Evolutionary conservation across 2,888 invertebrate species (phyloP).

Genomic region (Drosophila heteroneura): DNA sequence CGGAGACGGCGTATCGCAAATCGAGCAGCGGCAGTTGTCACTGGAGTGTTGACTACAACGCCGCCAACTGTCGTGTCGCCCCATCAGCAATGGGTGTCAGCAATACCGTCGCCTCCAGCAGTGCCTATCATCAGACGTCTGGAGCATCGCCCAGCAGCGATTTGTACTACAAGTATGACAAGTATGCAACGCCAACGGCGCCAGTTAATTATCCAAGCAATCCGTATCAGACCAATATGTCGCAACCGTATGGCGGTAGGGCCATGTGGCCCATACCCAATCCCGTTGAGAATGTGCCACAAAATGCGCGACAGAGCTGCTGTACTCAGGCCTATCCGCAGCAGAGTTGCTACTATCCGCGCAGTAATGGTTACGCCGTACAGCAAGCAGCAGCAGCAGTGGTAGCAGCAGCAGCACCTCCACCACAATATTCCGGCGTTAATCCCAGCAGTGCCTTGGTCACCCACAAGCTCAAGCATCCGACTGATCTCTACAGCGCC

Average conservation of each 20-base stretch:
- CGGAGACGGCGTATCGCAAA: slow-evolving; percentile 68
- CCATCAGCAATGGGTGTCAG: slow-evolving; percentile 20
- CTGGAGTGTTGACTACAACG: slow-evolving; percentile 75
- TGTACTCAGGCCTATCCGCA: slow-evolving; percentile 74
- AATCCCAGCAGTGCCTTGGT: slow-evolving; percentile 22
- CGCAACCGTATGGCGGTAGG: slow-evolving; percentile 56
- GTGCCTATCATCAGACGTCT: slow-evolving; percentile 54
- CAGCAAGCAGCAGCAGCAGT: slow-evolving; percentile 7
- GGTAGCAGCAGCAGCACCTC: slow-evolving; percentile 3
- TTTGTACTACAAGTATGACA: slow-evolving; percentile 74
- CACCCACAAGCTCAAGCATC: slow-evolving; percentile 71
- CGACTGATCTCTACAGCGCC: slow-evolving; percentile 76
- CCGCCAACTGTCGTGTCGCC: slow-evolving; percentile 60
- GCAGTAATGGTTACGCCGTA: slow-evolving; percentile 52
- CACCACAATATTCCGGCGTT: slow-evolving; percentile 43
- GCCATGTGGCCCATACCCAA: slow-evolving; percentile 63
- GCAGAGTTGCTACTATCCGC: slow-evolving; percentile 78
- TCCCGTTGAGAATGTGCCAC: slow-evolving; percentile 32
- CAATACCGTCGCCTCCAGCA: slow-evolving; percentile 13
- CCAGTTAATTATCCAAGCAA: slow-evolving; percentile 43
- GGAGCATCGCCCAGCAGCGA: slow-evolving; percentile 38
- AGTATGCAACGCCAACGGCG: slow-evolving; percentile 53
- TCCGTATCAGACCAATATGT: slow-evolving; percentile 50
- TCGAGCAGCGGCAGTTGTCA: slow-evolving; percentile 58
- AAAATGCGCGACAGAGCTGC: slow-evolving; percentile 72